Base-by-base conservation (phyloP, 35 echinoderm and acorn worm genomes). In the Stichopus chloronotus region DNA sequence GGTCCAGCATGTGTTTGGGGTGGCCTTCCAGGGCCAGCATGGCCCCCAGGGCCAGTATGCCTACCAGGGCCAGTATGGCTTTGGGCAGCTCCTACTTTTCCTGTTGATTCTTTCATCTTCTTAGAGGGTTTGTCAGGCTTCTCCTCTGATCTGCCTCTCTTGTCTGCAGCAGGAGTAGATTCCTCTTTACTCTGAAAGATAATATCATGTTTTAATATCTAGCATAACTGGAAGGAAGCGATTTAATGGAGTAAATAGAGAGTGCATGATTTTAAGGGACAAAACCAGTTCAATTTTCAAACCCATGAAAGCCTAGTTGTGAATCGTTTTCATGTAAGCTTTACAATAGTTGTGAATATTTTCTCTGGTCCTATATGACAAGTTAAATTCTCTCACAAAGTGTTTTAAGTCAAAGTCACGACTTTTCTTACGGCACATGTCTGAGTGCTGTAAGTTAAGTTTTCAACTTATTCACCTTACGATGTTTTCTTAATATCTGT, bases 121-220 rank as follows among this genome's bases (percentile, higher is more conserved):
- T 98, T 98, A 6, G 96, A 92, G 4, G 94, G 94, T 78, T 98
- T 98, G 17, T 98, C 96, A 57, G 88, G 78, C 79, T 94, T 96
- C 57, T 96, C 95, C 8, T 98, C 96, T 53, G 90, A 68, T 43
- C 96, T 90, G 5, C 96, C 94, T 83, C 96, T 69, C 68, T 98
- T 98, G 22, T 94, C 96, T n/a, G 96, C 94, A 22, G 93, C 76
- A 71, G 93, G 16, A 76, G 7, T 88, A 13, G 88, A 78, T 65
- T 94, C 93, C 30, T 91, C 88, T 56, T 94, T 94, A n/a, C 88
- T 77, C 87, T 94, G 13, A 43, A 43, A 43, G 30, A 43, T 43
- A 3, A 43, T 43, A 43, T 43, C 53, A 21, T 59, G 82, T 4
- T 21, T 76, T 57, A 60, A 72, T 81, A 58, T 86, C 53, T 60